Percentiles rank a stretch among this genome's conserved stretches.
Evolutionary conservation across 2,113 vertebrate genomes (phyloP).

Genomic region (Naja naja): DNA sequence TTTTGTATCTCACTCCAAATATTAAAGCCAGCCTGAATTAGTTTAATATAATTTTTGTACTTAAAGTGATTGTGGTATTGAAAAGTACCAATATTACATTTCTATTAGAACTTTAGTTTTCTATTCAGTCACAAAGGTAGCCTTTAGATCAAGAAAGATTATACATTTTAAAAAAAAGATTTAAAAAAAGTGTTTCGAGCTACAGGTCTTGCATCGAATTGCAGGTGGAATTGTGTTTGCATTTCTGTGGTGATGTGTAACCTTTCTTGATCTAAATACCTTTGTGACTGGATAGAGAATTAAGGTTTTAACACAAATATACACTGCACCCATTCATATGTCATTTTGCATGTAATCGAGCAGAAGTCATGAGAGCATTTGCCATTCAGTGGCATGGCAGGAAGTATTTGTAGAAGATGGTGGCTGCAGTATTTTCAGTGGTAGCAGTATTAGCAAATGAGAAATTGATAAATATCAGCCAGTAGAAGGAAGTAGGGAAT

Average conservation of each 20-base stretch:
- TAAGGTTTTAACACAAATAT: neutral
- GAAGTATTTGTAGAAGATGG: neutral
- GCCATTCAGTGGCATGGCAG: neutral
- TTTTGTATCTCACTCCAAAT: neutral
- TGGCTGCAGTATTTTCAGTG: neutral
- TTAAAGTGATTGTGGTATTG: neutral
- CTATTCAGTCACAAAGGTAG: neutral
- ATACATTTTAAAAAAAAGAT: neutral
- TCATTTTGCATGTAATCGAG: neutral
- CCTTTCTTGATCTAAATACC: neutral
- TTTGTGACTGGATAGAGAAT: neutral
- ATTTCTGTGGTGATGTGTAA: neutral
- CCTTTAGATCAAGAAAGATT: neutral
- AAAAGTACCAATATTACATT: neutral
- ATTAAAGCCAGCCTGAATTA: neutral
- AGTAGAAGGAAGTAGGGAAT: neutral
- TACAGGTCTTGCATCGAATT: neutral
- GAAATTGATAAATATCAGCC: neutral
- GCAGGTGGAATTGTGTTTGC: neutral
- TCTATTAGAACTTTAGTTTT: neutral
- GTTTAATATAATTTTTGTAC: neutral
- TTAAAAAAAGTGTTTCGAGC: neutral
- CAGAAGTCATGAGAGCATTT: neutral
- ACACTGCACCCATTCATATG: neutral
- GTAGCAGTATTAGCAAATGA: neutral